A percentile compares a stretch with the other conserved stretches of the same genome.
Conservation (phyloP, 1,140 invertebrate species). For the Probaryconus sp. region DNA sequence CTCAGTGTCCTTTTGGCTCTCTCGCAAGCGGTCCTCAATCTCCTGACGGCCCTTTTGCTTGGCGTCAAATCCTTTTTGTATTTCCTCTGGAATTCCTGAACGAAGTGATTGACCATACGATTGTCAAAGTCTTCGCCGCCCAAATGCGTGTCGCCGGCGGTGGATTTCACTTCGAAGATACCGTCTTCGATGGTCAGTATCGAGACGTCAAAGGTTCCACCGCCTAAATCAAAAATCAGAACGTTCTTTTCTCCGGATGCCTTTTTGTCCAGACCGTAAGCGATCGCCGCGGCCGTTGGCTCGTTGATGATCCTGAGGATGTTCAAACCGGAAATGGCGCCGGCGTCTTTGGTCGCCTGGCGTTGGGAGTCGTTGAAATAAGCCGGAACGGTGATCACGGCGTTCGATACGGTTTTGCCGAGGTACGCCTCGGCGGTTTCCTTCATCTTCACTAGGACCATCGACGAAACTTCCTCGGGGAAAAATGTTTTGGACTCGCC, state of each 20-base stretch:
- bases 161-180: slow-evolving; percentile 82
- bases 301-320: slow-evolving; percentile 91
- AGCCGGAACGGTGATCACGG: slow-evolving; percentile 76
- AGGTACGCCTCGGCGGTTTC: slow-evolving; percentile 83
- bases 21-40: slow-evolving; percentile 89
- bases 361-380: slow-evolving; percentile 90
- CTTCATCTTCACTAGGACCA: slow-evolving; percentile 83
- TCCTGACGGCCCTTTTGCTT: slow-evolving; percentile 84
- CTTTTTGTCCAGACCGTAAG: slow-evolving; percentile 83
- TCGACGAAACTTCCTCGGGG: slow-evolving; percentile 71
- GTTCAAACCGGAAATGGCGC: slow-evolving; percentile 81
- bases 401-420: slow-evolving; percentile 71
- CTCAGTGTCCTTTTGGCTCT: slow-evolving; percentile 88
- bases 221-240: slow-evolving; percentile 79
- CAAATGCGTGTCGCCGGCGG: slow-evolving; percentile 87
- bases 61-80: slow-evolving; percentile 82
- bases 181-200: slow-evolving; percentile 87
- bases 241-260: slow-evolving; percentile 73
- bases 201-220: slow-evolving; percentile 82
- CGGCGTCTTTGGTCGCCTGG: slow-evolving; percentile 89
- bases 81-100: slow-evolving; percentile 85
- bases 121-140: slow-evolving; percentile 91
- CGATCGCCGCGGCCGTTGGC: slow-evolving; percentile 83
- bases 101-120: slow-evolving; percentile 84
- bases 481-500: slow-evolving; percentile 77